These are phyloP conservation scores for Taeniopygia guttata DNA, from an alignment of 2,797 vertebrate genomes.

Conservation along the genomic window DNA sequence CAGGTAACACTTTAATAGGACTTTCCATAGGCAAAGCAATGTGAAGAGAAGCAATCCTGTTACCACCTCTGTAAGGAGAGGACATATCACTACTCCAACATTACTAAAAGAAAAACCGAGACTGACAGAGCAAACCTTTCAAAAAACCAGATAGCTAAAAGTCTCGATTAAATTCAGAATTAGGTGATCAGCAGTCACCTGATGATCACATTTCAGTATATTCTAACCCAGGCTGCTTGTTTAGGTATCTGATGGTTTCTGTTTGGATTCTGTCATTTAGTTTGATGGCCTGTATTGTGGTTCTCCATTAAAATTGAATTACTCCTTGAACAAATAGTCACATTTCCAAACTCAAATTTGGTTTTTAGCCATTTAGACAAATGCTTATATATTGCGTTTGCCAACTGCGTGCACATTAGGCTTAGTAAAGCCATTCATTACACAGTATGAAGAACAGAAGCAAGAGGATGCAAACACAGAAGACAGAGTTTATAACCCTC, in stretches of 20 bases:
- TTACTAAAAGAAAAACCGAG: neutral
- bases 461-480: neutral
- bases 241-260: neutral
- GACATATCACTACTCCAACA: neutral
- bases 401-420: neutral
- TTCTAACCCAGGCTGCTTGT: neutral
- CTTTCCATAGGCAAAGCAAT: neutral
- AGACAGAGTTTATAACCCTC: neutral
- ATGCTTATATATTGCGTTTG: neutral
- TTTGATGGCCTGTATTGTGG: neutral
- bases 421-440: constrained; percentile 2
- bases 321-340: neutral
- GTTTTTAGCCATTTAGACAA: constrained; percentile 16
- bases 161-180: neutral
- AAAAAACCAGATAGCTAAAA: neutral
- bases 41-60: neutral
- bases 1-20: neutral
- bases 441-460: neutral
- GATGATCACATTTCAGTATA: neutral
- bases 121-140: neutral
- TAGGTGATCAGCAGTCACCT: neutral
- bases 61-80: neutral
- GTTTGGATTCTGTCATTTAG: neutral
- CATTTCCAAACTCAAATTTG: constrained; percentile 1
- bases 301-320: neutral